Conservation (phyloP, 2,888 invertebrate genomes). For the Acleris literana region DNA sequence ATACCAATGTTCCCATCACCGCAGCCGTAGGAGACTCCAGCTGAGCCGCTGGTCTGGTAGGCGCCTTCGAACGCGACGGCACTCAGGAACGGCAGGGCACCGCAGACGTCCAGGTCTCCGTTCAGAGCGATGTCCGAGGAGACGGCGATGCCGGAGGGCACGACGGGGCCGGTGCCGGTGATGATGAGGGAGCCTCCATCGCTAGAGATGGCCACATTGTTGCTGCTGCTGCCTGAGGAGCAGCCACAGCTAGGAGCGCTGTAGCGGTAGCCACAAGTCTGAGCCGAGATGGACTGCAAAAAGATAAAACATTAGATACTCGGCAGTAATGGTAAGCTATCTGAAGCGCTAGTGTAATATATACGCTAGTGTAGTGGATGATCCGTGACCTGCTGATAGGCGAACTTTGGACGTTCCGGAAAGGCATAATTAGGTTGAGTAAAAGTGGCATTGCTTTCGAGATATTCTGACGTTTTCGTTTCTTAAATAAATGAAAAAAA, state of each 20-base stretch:
- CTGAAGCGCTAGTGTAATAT: too few relatives aligned
- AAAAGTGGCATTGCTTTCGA: too few relatives aligned
- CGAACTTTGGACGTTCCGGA: too few relatives aligned
- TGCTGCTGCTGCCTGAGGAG: neutral
- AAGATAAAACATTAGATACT: neutral
- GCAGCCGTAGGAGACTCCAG: conserved; percentile 40
- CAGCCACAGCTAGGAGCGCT: neutral
- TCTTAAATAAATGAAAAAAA: too few relatives aligned
- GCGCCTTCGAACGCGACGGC: conserved; percentile 44
- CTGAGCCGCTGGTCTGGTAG: conserved; percentile 42
- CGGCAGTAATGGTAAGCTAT: too few relatives aligned
- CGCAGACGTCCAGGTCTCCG: conserved; percentile 37
- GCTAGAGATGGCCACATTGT: conserved; percentile 9
- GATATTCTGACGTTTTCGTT: too few relatives aligned
- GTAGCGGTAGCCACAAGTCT: neutral
- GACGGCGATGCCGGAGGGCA: conserved; percentile 46
- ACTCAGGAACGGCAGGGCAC: conserved; percentile 47
- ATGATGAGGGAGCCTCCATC: conserved; percentile 13
- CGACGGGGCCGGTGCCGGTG: conserved; percentile 19
- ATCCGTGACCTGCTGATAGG: too few relatives aligned
- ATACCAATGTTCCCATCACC: neutral
- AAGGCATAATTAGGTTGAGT: too few relatives aligned
- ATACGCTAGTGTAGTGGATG: too few relatives aligned
- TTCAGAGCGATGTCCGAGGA: conserved; percentile 32
- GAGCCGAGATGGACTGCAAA: conserved; percentile 18